Conservation (phyloP, 2,797 vertebrate species). For the Protonibea diacanthus region DNA sequence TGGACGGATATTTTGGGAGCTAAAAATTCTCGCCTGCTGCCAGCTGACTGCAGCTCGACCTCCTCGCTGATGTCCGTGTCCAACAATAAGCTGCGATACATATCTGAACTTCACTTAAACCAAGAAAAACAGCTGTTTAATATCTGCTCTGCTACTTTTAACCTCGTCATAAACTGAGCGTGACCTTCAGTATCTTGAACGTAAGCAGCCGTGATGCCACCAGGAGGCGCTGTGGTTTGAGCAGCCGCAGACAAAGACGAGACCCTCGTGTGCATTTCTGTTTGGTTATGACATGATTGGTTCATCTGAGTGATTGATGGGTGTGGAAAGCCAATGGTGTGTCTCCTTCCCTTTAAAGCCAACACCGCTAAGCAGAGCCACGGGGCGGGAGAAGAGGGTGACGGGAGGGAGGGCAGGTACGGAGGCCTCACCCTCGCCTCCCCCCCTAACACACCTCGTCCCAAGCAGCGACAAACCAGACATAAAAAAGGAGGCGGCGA, state of each 20-base stretch:
- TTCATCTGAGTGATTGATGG: slow-evolving; percentile 52
- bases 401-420: slow-evolving; percentile 4
- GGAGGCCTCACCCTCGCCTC: slow-evolving; percentile 36
- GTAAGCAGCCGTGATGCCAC: not conserved
- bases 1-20: not conserved
- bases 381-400: slow-evolving; percentile 57
- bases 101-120: slow-evolving; percentile 14
- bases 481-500: slow-evolving; percentile 84
- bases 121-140: slow-evolving; percentile 24
- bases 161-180: not conserved
- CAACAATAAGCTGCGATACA: slow-evolving; percentile 12
- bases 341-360: slow-evolving; percentile 81
- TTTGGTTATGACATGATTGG: slow-evolving; percentile 46
- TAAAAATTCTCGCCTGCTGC: not conserved
- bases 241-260: slow-evolving; percentile 83
- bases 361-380: slow-evolving; percentile 80
- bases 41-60: slow-evolving; percentile 28
- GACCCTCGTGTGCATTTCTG: slow-evolving; percentile 32
- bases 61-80: not conserved
- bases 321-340: slow-evolving; percentile 70
- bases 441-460: slow-evolving; percentile 9
- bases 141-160: slow-evolving; percentile 11
- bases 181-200: not conserved
- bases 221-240: slow-evolving; percentile 7
- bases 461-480: slow-evolving; percentile 81